Evolutionary conservation across 2,797 vertebrate species (phyloP).

Genomic region (Basileuterus tristriatus): DNA sequence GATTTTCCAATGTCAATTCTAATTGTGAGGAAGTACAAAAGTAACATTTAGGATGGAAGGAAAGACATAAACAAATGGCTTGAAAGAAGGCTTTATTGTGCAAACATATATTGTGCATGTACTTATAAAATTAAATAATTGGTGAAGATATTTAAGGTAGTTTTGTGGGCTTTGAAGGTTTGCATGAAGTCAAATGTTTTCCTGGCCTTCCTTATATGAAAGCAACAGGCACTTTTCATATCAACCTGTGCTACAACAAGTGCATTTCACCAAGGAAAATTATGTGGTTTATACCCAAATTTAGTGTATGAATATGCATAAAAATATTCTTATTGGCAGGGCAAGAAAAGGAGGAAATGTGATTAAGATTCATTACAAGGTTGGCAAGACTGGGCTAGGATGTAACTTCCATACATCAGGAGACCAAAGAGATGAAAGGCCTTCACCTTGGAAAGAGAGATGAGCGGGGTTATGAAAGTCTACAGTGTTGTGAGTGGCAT

Average conservation of each 20-base stretch:
- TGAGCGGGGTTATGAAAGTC: not conserved
- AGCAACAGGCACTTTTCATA: not conserved
- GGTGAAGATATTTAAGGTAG: not conserved
- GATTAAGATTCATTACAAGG: not conserved
- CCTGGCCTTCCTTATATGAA: not conserved
- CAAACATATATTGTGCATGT: not conserved
- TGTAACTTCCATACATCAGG: not conserved
- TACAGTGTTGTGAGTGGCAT: not conserved
- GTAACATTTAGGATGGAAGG: not conserved
- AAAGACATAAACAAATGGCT: not conserved
- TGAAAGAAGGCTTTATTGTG: not conserved
- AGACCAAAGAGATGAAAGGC: not conserved
- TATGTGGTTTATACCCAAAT: not conserved
- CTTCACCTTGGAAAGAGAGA: not conserved
- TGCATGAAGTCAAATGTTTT: not conserved
- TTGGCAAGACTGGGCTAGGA: not conserved
- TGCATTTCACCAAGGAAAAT: not conserved
- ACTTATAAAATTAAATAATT: not conserved
- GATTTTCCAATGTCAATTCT: not conserved
- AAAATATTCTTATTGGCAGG: not conserved
- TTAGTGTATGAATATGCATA: not conserved
- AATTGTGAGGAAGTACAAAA: not conserved
- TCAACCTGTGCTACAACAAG: not conserved
- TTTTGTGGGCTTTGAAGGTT: not conserved
- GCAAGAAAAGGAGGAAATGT: fast-evolving